phyloP scores from a whole-genome alignment of 2,888 invertebrate genomes.

The Muscina levida region DNA sequence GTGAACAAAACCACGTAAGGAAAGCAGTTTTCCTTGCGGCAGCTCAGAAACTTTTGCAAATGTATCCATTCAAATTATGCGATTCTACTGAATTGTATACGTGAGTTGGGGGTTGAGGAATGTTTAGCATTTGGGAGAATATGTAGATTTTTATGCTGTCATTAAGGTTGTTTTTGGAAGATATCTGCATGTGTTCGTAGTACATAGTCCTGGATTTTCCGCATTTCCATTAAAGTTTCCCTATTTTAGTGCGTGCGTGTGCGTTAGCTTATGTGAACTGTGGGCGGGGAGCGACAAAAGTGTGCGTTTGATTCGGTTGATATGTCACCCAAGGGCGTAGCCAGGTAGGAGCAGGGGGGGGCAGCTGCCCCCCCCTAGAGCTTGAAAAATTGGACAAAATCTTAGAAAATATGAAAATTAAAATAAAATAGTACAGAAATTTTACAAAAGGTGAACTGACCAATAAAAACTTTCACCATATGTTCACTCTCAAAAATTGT shows the following conservation, averaged over 20 bases:
- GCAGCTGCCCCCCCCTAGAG: too few relatives aligned
- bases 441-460: too few relatives aligned
- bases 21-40: slow-evolving; percentile 20
- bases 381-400: too few relatives aligned
- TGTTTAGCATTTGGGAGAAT: slow-evolving; percentile 29
- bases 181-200: not conserved
- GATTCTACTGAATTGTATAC: too few relatives aligned
- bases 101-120: not conserved
- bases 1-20: not conserved
- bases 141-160: slow-evolving; percentile 30
- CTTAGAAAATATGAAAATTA: too few relatives aligned
- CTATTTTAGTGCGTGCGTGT: slow-evolving; percentile 14
- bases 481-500: too few relatives aligned
- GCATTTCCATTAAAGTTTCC: slow-evolving; percentile 12
- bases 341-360: too few relatives aligned
- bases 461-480: too few relatives aligned
- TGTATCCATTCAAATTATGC: too few relatives aligned
- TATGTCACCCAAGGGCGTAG: too few relatives aligned
- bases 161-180: too few relatives aligned
- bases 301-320: slow-evolving; percentile 6
- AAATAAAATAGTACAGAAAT: too few relatives aligned
- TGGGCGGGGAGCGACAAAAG: not conserved
- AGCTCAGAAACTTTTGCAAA: not conserved
- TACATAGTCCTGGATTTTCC: not conserved
- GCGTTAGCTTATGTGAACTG: not conserved